A percentile compares a stretch with the other conserved stretches of the same genome.
phyloP scores from a whole-genome alignment of 2,888 invertebrate species.

The Scaptomyza caliginosa region DNA sequence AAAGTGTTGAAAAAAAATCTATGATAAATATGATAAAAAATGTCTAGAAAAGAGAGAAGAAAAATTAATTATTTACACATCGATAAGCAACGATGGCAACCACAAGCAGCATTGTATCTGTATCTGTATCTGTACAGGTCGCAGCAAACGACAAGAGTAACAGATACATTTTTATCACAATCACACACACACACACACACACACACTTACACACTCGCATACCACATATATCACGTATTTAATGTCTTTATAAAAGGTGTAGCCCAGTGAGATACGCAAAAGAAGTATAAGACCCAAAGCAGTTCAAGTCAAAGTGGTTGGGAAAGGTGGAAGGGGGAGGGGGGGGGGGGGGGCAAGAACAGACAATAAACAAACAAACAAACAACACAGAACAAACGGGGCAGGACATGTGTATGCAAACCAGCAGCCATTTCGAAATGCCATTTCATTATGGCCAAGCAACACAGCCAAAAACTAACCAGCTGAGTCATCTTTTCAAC shows the following conservation, averaged over 20 bases:
- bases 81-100: constrained; percentile 64
- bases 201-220: constrained; percentile 61
- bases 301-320: not conserved
- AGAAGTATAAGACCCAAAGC: constrained; percentile 6
- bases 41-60: constrained; percentile 16
- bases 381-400: constrained; percentile 23
- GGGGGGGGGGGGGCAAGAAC: no score
- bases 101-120: constrained; percentile 57
- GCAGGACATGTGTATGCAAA: constrained; percentile 54
- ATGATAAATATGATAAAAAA: constrained; percentile 37
- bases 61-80: constrained; percentile 74
- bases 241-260: constrained; percentile 79
- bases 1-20: constrained; percentile 56
- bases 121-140: constrained; percentile 64
- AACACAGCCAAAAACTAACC: constrained; percentile 38
- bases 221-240: constrained; percentile 69
- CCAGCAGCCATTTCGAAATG: constrained; percentile 74
- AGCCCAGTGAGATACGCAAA: constrained; percentile 56
- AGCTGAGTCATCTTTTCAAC: constrained; percentile 65
- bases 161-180: constrained; percentile 74
- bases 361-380: constrained; percentile 64
- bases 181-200: constrained; percentile 61
- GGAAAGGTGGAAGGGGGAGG: no score
- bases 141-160: constrained; percentile 42
- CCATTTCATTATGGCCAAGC: constrained; percentile 72